Conservation (phyloP, 92 coral and sea anemone genomes). For the Porites divaricata region DNA sequence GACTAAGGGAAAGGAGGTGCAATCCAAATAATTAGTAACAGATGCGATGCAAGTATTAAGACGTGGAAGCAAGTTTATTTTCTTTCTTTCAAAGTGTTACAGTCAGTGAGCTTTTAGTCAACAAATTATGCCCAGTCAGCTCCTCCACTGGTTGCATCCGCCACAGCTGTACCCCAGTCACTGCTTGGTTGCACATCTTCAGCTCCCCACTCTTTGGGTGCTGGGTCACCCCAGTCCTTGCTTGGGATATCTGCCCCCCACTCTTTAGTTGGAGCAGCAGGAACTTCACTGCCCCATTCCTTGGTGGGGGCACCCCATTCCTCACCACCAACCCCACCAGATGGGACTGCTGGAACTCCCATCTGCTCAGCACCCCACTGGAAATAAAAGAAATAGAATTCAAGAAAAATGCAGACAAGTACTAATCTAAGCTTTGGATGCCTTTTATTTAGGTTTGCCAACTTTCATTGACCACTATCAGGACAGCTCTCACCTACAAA, state of each 20-base stretch:
- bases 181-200: constrained; percentile 18
- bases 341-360: constrained; percentile 31
- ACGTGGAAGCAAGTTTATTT: constrained; percentile 14
- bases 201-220: constrained; percentile 35
- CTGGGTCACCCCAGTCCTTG: constrained; percentile 1
- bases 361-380: constrained; percentile 91
- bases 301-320: constrained; percentile 22
- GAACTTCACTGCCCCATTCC: constrained; percentile 55
- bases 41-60: neutral
- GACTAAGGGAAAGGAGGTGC: too few species aligned
- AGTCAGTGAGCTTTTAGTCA: neutral
- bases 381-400: neutral
- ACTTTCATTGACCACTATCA: too few species aligned
- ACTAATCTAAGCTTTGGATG: neutral
- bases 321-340: constrained; percentile 15
- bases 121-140: constrained; percentile 66
- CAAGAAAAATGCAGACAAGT: neutral
- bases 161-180: constrained; percentile 79
- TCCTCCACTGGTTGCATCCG: constrained; percentile 56
- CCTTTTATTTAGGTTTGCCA: too few species aligned
- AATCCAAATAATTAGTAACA: neutral
- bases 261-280: constrained; percentile 44
- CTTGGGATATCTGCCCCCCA: constrained; percentile 39
- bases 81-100: constrained; percentile 6
- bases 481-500: too few species aligned